A percentile compares a stretch with the other conserved stretches of the same genome.
phyloP scores from a whole-genome alignment of 2,113 vertebrate genomes.

The Dissostichus mawsoni region DNA sequence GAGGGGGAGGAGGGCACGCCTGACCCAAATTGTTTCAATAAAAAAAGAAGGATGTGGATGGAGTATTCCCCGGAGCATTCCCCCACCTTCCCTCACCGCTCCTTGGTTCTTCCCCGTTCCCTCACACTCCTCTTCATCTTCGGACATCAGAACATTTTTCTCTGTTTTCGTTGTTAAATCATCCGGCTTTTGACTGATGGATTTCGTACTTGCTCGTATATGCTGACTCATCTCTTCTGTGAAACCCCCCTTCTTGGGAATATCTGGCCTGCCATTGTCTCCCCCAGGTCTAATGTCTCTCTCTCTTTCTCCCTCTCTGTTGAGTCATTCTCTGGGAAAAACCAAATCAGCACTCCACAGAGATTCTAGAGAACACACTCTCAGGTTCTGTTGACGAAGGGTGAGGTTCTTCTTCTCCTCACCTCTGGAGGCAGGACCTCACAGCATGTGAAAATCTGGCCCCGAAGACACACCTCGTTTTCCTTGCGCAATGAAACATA shows the following conservation, averaged over 20 bases:
- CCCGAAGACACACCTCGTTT: slow-evolving; percentile 79
- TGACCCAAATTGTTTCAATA: slow-evolving; percentile 52
- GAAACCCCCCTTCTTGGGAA: slow-evolving; percentile 62
- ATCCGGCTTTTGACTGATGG: slow-evolving; percentile 37
- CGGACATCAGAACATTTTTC: slow-evolving; percentile 34
- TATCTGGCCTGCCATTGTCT: slow-evolving; percentile 58
- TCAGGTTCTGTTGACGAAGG: slow-evolving; percentile 84
- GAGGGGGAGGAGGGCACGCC: slow-evolving; percentile 17
- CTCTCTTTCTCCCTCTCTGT: slow-evolving; percentile 9
- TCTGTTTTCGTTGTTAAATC: slow-evolving; percentile 62
- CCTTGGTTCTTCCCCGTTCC: slow-evolving; percentile 55
- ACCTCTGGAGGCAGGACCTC: slow-evolving; percentile 82
- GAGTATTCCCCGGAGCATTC: slow-evolving; percentile 46
- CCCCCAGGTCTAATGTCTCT: slow-evolving; percentile 44
- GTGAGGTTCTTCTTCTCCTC: slow-evolving; percentile 81
- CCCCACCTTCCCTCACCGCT: slow-evolving; percentile 52
- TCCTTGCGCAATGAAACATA: slow-evolving; percentile 57
- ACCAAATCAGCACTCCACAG: slow-evolving; percentile 59
- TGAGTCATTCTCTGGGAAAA: slow-evolving; percentile 83
- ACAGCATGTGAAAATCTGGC: slow-evolving; percentile 81
- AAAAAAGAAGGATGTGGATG: slow-evolving; percentile 32
- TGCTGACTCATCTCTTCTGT: slow-evolving; percentile 74
- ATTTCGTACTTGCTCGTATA: slow-evolving; percentile 43
- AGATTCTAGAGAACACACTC: slow-evolving; percentile 68
- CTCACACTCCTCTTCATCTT: slow-evolving; percentile 46